Evolutionary conservation across 2,113 vertebrate genomes (phyloP), one percentile per base, ranked within the genome.

Genomic region (Protobothrops flavoviridis): DNA sequence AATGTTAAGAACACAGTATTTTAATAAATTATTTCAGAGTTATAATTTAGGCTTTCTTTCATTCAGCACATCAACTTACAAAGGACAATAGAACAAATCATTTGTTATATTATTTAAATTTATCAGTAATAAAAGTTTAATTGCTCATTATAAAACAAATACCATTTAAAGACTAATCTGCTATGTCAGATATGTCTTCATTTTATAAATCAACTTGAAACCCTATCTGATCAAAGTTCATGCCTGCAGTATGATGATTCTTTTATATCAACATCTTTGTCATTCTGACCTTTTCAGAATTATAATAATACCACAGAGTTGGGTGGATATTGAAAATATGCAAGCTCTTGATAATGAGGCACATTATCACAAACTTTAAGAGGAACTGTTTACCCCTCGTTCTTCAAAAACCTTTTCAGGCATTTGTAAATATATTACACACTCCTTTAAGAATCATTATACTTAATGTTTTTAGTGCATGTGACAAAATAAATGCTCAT

Each of bases 231-330:
- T 98, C 97, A 96, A 96, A 96, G 95, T 88, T 94, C 97, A 94
- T 96, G 97, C 96, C 97, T 98, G 98, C 97, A 97, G 95, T 98
- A 96, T 91, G 97, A 97, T 97, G 97, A 98, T 98, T 98, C 97
- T 97, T 95, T 98, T 98, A 94, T 98, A 98, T 98, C 98, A 97
- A 97, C 97, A 96, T 96, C 94, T 97, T 97, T 97, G 97, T 98
- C 98, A 97, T 97, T 98, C 97, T 98, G 94, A 94, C 95, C 93
- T 98, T 97, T 95, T 95, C 96, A 96, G 96, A 96, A 93, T 89
- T 94, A 94, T 61, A 95, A 59, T 95, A 97, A 95, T 95, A 96
- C 93, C 95, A 96, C 96, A 95, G 94, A 95, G 93, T 57, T 96
- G 97, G 97, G 97, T 97, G 97, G 96, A 95, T 97, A 96, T 95